Evolutionary conservation across 2,797 vertebrate species (phyloP), one percentile per base, ranked within the genome.

Genomic region (Acomys russatus): DNA sequence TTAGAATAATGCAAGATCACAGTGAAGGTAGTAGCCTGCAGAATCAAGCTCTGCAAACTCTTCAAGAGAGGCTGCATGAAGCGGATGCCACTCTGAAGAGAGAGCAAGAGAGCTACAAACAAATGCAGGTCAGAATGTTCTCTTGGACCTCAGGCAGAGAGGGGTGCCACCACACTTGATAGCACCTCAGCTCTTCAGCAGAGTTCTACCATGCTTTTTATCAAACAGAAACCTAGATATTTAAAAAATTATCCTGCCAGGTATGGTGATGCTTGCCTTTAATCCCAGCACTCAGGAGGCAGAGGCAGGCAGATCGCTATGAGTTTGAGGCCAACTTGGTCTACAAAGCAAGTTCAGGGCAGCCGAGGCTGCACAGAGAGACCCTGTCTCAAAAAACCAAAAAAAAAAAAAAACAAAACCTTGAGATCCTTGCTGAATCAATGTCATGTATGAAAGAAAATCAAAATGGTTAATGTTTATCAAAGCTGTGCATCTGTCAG

Each of bases 1-100:
- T 79, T 95, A 99, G 99, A 98, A 99, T 99, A 86, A 98, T 99
- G 95, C 99, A 99, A 96, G 99, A 99, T 97, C 99, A 99, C 95
- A 99, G 98, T 49, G 99, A 99, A 98, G 99, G 99, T 1, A 99
- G 98, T 97, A 99, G 98, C 97, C 96, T 99, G 86, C 99, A 99
- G 94, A 99, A 98, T 63, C 99, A 99, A 98, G 99, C 99, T 76
- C 98, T 99, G 83, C 99, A 99, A 22, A 99, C 99, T 2, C 97
- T 99, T 59, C 99, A 99, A 94, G 99, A 99, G 94, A 99, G 99
- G 94, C 98, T 99, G 49, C 98, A 99, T 82, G 99, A 99, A 88
- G 98, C 99, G 0, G 99, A 99, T 0, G 97, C 98, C 0, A 22
- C 98, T 0, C 97, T 99, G 82, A 99, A 99, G 98, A 98, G 99